Evolutionary conservation across 2,888 invertebrate species (phyloP).

Genomic region (Mythimna pallens): DNA sequence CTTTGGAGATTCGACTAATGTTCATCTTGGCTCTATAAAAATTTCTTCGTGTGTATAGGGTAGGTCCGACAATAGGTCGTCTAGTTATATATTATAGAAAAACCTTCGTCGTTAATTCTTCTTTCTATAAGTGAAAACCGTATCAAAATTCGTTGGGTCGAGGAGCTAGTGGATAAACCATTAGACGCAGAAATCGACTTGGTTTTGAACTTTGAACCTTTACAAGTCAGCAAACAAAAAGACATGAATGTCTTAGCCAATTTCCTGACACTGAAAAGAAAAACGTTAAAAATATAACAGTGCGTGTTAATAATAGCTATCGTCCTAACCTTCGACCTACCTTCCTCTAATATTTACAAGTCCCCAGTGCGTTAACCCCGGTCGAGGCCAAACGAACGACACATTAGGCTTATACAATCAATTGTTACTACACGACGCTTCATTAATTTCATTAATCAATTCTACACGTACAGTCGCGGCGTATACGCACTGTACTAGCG

Average conservation of each 20-base stretch:
- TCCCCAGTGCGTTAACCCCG: conserved; percentile 31
- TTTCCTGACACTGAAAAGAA: not conserved
- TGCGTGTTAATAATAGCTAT: not conserved
- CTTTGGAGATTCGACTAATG: too few relatives aligned
- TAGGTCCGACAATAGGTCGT: too few relatives aligned
- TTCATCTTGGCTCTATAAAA: too few relatives aligned
- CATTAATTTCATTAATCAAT: conserved; percentile 62
- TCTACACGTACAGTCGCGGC: conserved; percentile 34
- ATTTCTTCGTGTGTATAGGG: too few relatives aligned
- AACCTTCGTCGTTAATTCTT: too few relatives aligned
- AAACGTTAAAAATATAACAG: not conserved
- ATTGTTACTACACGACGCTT: conserved; percentile 52
- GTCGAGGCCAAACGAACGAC: conserved; percentile 49
- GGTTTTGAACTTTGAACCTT: too few relatives aligned
- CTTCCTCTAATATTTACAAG: conserved; percentile 23
- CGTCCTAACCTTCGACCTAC: conserved; percentile 9
- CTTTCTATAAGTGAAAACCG: too few relatives aligned
- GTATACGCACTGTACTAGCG: conserved; percentile 17
- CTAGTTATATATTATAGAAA: too few relatives aligned
- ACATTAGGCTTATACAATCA: conserved; percentile 57
- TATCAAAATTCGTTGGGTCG: too few relatives aligned
- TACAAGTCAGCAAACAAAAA: too few relatives aligned
- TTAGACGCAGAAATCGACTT: too few relatives aligned
- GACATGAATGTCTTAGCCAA: not conserved
- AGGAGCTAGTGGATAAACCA: too few relatives aligned